Conservation (phyloP, 2,113 vertebrate genomes). For the Brevimyrus niger region DNA sequence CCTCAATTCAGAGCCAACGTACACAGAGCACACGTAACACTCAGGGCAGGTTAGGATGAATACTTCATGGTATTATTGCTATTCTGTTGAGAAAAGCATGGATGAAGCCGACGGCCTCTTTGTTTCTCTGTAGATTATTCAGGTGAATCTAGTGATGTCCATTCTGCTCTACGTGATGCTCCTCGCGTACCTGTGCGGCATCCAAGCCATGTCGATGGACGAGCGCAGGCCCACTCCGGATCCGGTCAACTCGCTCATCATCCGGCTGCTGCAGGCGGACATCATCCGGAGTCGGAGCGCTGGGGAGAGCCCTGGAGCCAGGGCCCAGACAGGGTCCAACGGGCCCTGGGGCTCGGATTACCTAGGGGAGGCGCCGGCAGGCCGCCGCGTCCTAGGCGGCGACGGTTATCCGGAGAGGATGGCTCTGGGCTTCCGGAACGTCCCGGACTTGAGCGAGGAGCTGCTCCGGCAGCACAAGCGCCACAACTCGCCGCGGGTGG, state of each 20-base stretch:
- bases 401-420: conserved; percentile 43
- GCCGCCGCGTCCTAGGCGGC: conserved; percentile 44
- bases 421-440: conserved; percentile 52
- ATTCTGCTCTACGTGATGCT: conserved; percentile 98
- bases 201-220: conserved; percentile 89
- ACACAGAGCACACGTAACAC: neutral
- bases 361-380: conserved; percentile 27
- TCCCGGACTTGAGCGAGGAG: conserved; percentile 67
- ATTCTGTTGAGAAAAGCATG: neutral
- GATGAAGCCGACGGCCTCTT: neutral
- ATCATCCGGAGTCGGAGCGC: conserved; percentile 73
- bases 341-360: conserved; percentile 24
- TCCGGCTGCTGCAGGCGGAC: conserved; percentile 91
- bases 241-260: conserved; percentile 88
- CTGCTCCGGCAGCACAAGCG: conserved; percentile 79
- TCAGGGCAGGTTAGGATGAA: neutral
- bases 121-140: conserved; percentile 78
- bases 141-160: conserved; percentile 99
- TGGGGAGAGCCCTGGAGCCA: conserved; percentile 32
- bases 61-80: neutral
- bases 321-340: conserved; percentile 24
- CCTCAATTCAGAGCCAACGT: neutral
- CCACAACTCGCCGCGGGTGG: conserved; percentile 82
- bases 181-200: conserved; percentile 93
- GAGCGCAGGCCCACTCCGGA: conserved; percentile 77